Evolutionary conservation across 2,888 invertebrate species (phyloP).

Genomic region (Epinotia ramella): DNA sequence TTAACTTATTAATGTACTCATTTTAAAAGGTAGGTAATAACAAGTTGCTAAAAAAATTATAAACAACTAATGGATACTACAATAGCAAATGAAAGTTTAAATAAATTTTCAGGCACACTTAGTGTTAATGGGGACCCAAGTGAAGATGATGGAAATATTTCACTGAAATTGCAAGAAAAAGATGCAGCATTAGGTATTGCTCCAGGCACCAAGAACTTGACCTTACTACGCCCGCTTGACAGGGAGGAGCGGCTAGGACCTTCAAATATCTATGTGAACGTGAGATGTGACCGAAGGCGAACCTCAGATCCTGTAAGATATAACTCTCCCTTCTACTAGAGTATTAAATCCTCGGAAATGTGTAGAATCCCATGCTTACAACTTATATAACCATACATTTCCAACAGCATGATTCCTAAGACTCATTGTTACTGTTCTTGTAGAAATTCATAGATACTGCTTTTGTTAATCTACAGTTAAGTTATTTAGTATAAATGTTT

Average conservation of each 20-base stretch:
- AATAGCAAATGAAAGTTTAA: background rate
- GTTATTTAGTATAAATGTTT: conserved; percentile 46
- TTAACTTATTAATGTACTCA: background rate
- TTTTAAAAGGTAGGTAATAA: no score
- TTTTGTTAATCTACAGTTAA: background rate
- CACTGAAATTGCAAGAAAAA: conserved; percentile 90
- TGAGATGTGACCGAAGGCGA: conserved; percentile 92
- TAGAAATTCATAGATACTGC: background rate
- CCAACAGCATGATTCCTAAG: no score
- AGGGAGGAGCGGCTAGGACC: conserved; percentile 94
- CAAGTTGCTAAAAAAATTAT: background rate
- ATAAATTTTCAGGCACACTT: conserved; percentile 82
- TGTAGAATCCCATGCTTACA: background rate
- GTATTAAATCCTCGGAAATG: background rate
- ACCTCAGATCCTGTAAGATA: conserved; percentile 90
- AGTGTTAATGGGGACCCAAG: conserved; percentile 93
- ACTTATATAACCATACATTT: background rate
- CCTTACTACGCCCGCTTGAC: conserved; percentile 91
- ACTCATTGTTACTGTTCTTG: background rate
- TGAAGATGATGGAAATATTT: conserved; percentile 89
- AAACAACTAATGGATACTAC: background rate
- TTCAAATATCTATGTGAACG: conserved; percentile 93
- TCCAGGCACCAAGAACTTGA: conserved; percentile 91
- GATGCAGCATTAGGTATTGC: conserved; percentile 92
- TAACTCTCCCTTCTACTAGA: background rate